phyloP scores from a whole-genome alignment of 2,797 vertebrate species.

The Amazonetta brasiliensis region DNA sequence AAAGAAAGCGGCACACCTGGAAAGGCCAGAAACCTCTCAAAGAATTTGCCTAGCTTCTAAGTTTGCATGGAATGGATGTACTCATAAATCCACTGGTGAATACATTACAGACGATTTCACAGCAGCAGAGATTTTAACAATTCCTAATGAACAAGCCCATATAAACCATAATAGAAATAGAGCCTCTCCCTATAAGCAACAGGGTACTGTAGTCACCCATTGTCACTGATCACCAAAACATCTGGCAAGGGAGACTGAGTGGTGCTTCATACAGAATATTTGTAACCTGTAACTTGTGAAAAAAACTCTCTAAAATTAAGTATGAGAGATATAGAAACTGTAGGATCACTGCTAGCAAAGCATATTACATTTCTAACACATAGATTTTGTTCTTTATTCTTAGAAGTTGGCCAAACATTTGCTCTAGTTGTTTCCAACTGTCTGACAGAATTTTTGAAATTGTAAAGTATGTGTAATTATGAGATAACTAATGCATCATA shows the following conservation, averaged over 20 bases:
- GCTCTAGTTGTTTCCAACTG: background rate
- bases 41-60: background rate
- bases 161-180: background rate
- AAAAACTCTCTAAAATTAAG: background rate
- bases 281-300: background rate
- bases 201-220: background rate
- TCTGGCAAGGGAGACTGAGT: background rate
- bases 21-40: background rate
- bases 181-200: background rate
- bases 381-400: background rate
- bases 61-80: background rate
- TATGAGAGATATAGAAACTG: background rate
- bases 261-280: background rate
- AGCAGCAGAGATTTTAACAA: background rate
- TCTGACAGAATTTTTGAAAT: background rate
- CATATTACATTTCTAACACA: background rate
- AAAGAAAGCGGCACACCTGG: accelerated
- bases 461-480: background rate
- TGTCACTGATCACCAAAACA: background rate
- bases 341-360: background rate
- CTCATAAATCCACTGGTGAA: background rate
- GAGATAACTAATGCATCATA: background rate
- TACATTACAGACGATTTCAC: background rate
- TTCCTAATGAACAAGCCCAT: background rate
- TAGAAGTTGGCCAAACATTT: background rate